A percentile compares a stretch with the other conserved stretches of the same genome.
phyloP scores from a whole-genome alignment of 1,140 invertebrate species.

The Heliconius hermathena region DNA sequence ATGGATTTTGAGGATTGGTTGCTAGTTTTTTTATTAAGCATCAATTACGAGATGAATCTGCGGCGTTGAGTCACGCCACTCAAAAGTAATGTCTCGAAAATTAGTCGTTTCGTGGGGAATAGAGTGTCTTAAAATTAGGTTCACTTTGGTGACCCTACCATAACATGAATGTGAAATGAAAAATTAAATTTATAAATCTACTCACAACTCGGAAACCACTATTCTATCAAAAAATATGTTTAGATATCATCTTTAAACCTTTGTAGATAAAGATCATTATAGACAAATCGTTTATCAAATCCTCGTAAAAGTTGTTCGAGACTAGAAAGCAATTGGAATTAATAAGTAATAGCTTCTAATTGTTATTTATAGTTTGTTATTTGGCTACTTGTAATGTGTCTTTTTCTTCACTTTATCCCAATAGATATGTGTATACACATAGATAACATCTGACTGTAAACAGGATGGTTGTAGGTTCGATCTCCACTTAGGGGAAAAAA shows the following conservation, averaged over 20 bases:
- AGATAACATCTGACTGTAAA: no score
- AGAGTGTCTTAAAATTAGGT: not conserved
- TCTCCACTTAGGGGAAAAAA: no score
- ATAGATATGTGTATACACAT: no score
- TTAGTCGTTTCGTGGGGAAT: no score
- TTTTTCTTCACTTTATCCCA: not conserved
- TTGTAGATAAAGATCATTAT: not conserved
- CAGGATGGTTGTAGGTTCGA: no score
- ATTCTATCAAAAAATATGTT: no score
- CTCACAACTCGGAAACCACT: no score
- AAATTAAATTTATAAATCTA: no score
- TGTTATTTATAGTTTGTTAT: conserved; percentile 24
- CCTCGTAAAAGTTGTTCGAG: not conserved
- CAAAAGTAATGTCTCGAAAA: no score
- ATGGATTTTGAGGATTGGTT: not conserved
- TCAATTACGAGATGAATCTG: no score
- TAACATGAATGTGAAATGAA: no score
- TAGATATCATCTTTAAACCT: not conserved
- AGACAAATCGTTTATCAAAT: not conserved
- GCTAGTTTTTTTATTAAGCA: not conserved
- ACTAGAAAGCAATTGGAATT: conserved; percentile 1
- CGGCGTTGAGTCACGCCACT: no score
- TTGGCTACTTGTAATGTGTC: conserved; percentile 1
- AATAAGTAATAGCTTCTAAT: conserved; percentile 7
- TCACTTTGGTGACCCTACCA: not conserved